Evolutionary conservation across 2,113 vertebrate genomes (phyloP), one percentile per base, ranked within the genome.

Genomic region (Heterochromis multidens): DNA sequence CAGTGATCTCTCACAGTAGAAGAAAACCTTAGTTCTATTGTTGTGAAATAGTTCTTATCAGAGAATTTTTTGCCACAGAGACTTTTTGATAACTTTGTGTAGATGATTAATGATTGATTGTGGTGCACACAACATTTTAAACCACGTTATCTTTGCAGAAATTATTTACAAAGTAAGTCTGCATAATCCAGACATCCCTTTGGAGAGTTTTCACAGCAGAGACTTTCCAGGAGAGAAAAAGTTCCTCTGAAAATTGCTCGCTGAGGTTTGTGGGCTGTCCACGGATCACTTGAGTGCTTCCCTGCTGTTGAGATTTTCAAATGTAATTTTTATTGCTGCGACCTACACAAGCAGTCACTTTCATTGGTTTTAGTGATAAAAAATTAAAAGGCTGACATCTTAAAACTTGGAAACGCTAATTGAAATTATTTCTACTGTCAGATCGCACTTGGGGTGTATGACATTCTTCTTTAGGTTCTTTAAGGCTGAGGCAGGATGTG

Each of bases 21-120:
- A 67, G 0, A 46, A 74, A 74, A 8, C 46, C 70, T 52, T 74
- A 31, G 27, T 31, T 54, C 27, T 13, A 13, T 11, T 31, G 46
- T 8, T 52, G 17, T 74, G 27, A 6, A 52, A 31, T 74, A 9
- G 25, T 29, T 31, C 40, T 70, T 46, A 9, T 49, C 65, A 70
- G 43, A 11, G 16, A 72, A 72, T 0, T 67, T 43, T 25, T 5
- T 10, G 0, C 52, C 25, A 21, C 43, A 2, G 10, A 3, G 43
- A 29, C 3, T 74, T 31, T 49, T 74, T 74, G 67, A 52, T 52
- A 74, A 52, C 27, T 52, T 21, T n/a, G 27, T 21, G 8, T 5
- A 13, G 67, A 21, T 21, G 1, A 52, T 52, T 29, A 72, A 2
- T 49, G 67, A 52, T 21, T 31, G 17, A 49, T 29, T 72, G 67